Percentiles rank a stretch among this genome's conserved stretches.
phyloP scores from a whole-genome alignment of 2,113 vertebrate genomes.

The Dasyurus viverrinus region DNA sequence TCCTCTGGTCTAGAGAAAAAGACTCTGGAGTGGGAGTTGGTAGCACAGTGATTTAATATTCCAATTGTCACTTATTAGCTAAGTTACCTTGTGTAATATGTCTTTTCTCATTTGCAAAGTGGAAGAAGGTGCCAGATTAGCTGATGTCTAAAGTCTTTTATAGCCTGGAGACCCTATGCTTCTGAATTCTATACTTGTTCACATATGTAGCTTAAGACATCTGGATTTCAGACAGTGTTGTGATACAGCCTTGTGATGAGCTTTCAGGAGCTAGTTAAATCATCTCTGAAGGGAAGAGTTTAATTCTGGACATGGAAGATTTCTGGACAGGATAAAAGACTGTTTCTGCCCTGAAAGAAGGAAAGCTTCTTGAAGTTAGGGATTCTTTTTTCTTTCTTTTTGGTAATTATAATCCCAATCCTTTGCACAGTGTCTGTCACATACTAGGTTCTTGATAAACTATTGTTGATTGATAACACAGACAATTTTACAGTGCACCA shows the following conservation, averaged over 20 bases:
- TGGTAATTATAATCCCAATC: not conserved
- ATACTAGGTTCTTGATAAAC: not conserved
- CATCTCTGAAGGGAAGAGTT: not conserved
- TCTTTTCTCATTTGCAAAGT: not conserved
- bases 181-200: not conserved
- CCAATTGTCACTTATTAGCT: not conserved
- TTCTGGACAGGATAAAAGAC: not conserved
- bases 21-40: not conserved
- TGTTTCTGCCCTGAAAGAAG: not conserved
- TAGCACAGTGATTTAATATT: not conserved
- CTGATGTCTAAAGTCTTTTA: not conserved
- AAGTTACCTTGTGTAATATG: not conserved
- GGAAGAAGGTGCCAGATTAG: not conserved
- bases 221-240: not conserved
- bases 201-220: not conserved
- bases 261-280: not conserved
- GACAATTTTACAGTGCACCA: not conserved
- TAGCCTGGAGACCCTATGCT: not conserved
- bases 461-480: not conserved
- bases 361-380: not conserved
- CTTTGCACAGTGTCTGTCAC: not conserved
- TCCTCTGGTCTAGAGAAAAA: not conserved
- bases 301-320: not conserved
- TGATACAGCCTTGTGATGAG: not conserved
- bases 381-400: not conserved